Evolutionary conservation across 2,888 invertebrate species (phyloP).

Genomic region (Actias luna): DNA sequence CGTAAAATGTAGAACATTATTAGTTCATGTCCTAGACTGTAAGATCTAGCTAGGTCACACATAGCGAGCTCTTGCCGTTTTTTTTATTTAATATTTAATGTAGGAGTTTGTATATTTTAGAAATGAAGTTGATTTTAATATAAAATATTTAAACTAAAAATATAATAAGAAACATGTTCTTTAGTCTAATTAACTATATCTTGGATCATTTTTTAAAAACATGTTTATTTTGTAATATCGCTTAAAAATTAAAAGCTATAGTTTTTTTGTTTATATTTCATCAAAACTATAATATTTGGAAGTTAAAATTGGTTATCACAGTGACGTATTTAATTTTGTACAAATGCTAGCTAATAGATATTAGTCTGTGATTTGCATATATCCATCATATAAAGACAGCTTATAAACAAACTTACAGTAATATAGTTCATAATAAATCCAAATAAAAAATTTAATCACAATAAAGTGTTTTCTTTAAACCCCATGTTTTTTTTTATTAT

Average conservation of each 20-base stretch:
- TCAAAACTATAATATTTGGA: too few relatives aligned
- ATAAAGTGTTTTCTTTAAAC: not conserved
- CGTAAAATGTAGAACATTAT: not conserved
- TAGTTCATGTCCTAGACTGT: too few relatives aligned
- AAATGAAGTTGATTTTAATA: not conserved
- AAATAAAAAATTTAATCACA: not conserved
- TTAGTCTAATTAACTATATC: too few relatives aligned
- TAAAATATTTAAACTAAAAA: not conserved
- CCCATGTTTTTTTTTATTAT: not conserved
- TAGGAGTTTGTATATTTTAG: not conserved
- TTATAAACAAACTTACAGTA: slow-evolving; percentile 10
- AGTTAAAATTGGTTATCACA: too few relatives aligned
- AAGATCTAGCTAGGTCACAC: not conserved
- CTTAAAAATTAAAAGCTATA: too few relatives aligned
- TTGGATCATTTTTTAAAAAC: too few relatives aligned
- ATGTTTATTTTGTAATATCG: too few relatives aligned
- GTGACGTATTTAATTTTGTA: slow-evolving; percentile 3
- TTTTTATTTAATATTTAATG: not conserved
- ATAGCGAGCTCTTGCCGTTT: not conserved
- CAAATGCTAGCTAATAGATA: not conserved
- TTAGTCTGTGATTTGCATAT: slow-evolving; percentile 4
- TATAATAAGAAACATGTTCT: too few relatives aligned
- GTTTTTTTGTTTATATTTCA: too few relatives aligned
- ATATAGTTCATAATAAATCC: not conserved
- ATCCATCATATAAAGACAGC: slow-evolving; percentile 16